phyloP scores from a whole-genome alignment of 2,888 invertebrate genomes.

The Seira ritae region DNA sequence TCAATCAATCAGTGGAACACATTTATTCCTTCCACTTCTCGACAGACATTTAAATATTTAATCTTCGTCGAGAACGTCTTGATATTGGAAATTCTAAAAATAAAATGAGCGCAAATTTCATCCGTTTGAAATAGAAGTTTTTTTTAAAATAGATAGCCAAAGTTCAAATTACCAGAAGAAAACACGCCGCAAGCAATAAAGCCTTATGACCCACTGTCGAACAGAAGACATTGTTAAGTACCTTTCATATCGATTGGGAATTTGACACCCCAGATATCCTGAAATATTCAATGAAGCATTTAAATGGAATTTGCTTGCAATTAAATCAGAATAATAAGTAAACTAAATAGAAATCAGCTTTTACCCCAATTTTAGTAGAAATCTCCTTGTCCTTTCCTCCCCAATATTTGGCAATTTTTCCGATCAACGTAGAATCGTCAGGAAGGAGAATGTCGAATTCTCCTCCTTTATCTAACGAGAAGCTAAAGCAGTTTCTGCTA shows the following conservation, averaged over 20 bases:
- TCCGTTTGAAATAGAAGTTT: neutral
- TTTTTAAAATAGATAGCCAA: neutral
- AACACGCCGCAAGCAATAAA: conserved; percentile 62
- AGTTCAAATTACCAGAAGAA: conserved; percentile 53
- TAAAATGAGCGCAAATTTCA: conserved; percentile 13
- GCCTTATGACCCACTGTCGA: conserved; percentile 67
- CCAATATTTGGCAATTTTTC: conserved; percentile 70
- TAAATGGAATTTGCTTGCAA: too few relatives aligned
- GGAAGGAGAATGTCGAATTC: conserved; percentile 62
- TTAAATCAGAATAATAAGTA: too few relatives aligned
- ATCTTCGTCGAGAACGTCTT: conserved; percentile 55
- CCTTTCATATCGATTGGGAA: conserved; percentile 67
- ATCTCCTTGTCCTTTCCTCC: conserved; percentile 66
- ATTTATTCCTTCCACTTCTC: too few relatives aligned
- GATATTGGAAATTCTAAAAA: conserved; percentile 66
- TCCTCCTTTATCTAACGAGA: conserved; percentile 51
- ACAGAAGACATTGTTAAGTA: too few relatives aligned
- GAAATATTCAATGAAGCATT: too few relatives aligned
- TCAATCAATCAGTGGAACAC: too few relatives aligned
- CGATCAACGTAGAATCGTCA: conserved; percentile 54
- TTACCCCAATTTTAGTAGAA: conserved; percentile 49
- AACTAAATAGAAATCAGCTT: too few relatives aligned
- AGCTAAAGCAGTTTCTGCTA: conserved; percentile 61
- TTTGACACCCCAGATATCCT: conserved; percentile 69
- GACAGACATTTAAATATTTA: too few relatives aligned